Evolutionary conservation across 2,113 vertebrate species (phyloP), one percentile per base, ranked within the genome.

Genomic region (Chroicocephalus ridibundus): DNA sequence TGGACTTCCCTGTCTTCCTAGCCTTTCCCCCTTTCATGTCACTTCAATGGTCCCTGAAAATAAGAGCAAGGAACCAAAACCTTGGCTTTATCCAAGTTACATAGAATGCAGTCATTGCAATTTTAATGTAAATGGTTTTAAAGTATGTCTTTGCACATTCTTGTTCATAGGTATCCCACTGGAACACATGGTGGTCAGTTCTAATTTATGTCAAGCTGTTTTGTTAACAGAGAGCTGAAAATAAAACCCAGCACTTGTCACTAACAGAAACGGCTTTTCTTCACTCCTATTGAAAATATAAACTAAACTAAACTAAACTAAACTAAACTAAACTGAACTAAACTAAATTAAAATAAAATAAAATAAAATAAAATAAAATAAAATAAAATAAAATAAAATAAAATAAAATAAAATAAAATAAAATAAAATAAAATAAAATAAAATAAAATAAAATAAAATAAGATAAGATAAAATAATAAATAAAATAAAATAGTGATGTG

Each of bases 151-250:
- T 78, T 85, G 31, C 62, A 76, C 61, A 76, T 91, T 95, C 52
- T 9, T 76, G 25, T 91, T 71, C 46, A 61, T 61, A 93, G 75
- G 14, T 71, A 47, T 92, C 77, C 83, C 77, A 75, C 51, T 75
- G 84, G 74, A 91, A 69, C 65, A 76, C 32, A 16, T 60, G 38
- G 24, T 89, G 57, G 52, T 96, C 77, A 87, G 52, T 84, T 91
- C 52, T 89, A 93, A 95, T 94, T 91, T 94, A 71, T 71, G 78
- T 94, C 91, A 95, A 97, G 65, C 29, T 93, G 24, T 34, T 89
- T 52, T 62, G 52, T 83, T 76, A 78, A 69, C 47, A 93, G 47
- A 92, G 9, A 69, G 15, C 8, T 71, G 69, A 84, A 94, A 93
- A 88, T 42, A 83, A 83, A 86, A 14, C 19, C 15, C 19, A 86